Percentiles rank a stretch among this genome's conserved stretches.
Conservation (phyloP, 2,888 invertebrate genomes). For the Chrysolina haemoptera region DNA sequence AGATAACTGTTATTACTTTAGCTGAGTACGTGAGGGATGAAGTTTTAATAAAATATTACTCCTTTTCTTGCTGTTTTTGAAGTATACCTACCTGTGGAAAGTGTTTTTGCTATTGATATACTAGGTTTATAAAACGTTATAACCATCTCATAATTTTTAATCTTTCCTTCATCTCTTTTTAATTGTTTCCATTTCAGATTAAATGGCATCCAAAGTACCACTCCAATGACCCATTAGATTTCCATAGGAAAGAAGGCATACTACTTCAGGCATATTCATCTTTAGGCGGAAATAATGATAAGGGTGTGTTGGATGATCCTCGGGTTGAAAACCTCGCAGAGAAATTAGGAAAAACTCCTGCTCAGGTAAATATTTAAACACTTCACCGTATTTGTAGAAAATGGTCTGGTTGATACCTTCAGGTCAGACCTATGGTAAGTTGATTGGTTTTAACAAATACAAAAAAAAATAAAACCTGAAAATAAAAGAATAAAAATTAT, state of each 20-base stretch:
- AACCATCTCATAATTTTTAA: too few relatives aligned
- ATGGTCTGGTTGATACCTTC: not conserved
- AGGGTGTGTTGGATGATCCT: slow-evolving; percentile 74
- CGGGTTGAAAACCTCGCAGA: slow-evolving; percentile 74
- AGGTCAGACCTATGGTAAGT: not conserved
- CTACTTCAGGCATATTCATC: slow-evolving; percentile 86
- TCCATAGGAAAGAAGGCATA: slow-evolving; percentile 78
- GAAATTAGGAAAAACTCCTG: slow-evolving; percentile 73
- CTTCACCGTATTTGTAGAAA: not conserved
- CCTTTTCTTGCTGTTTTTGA: too few relatives aligned
- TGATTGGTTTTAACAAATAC: too few relatives aligned
- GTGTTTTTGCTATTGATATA: too few relatives aligned
- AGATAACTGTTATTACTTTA: too few relatives aligned
- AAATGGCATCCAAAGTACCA: slow-evolving; percentile 86
- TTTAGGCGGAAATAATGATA: slow-evolving; percentile 76
- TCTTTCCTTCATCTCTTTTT: too few relatives aligned
- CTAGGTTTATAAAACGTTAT: too few relatives aligned
- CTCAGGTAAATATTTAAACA: slow-evolving; percentile 69
- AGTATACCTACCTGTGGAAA: too few relatives aligned
- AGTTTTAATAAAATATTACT: too few relatives aligned
- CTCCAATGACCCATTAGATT: slow-evolving; percentile 75
- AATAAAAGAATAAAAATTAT: too few relatives aligned
- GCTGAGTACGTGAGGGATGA: too few relatives aligned
- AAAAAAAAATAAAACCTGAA: too few relatives aligned
- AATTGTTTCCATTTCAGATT: slow-evolving; percentile 73